phyloP scores from a whole-genome alignment of 1,140 invertebrate genomes.

The Bradysia coprophila region DNA sequence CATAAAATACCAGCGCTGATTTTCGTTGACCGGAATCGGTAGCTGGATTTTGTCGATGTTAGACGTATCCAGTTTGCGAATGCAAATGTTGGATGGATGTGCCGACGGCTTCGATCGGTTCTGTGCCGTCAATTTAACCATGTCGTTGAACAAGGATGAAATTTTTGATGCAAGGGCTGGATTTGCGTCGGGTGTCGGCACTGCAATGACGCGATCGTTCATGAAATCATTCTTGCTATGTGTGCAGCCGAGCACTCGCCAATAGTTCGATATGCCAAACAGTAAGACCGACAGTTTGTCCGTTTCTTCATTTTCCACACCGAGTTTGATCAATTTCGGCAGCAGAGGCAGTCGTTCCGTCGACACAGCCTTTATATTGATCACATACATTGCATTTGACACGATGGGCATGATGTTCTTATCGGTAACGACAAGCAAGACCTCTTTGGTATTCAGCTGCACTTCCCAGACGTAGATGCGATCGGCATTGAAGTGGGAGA shows the following conservation, averaged over 20 bases:
- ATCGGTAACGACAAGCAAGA: conserved; percentile 15
- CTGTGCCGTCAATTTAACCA: background rate
- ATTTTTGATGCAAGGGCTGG: conserved; percentile 19
- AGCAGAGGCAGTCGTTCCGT: conserved; percentile 9
- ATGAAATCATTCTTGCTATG: conserved; percentile 2
- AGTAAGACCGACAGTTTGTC: conserved; percentile 5
- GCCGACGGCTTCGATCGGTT: background rate
- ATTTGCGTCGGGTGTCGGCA: conserved; percentile 17
- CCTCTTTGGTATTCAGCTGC: conserved; percentile 10
- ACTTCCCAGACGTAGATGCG: conserved; percentile 19
- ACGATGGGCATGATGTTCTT: conserved; percentile 16
- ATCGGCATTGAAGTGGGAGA: conserved; percentile 13
- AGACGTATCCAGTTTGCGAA: background rate
- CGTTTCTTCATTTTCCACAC: conserved; percentile 10
- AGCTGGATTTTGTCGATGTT: background rate
- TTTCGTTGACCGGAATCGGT: background rate
- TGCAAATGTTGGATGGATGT: too few species aligned
- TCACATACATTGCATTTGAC: conserved; percentile 12
- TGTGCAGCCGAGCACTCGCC: background rate
- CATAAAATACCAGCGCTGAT: conserved; percentile 20
- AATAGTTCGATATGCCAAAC: background rate
- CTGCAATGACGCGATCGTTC: conserved; percentile 12
- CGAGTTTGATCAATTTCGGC: conserved; percentile 13
- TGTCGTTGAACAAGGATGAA: conserved; percentile 14
- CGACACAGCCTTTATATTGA: conserved; percentile 11